Evolutionary conservation across 2,113 vertebrate genomes (phyloP), one percentile per base, ranked within the genome.

Genomic region (rabbit (Oryctolagus cuniculus)): DNA sequence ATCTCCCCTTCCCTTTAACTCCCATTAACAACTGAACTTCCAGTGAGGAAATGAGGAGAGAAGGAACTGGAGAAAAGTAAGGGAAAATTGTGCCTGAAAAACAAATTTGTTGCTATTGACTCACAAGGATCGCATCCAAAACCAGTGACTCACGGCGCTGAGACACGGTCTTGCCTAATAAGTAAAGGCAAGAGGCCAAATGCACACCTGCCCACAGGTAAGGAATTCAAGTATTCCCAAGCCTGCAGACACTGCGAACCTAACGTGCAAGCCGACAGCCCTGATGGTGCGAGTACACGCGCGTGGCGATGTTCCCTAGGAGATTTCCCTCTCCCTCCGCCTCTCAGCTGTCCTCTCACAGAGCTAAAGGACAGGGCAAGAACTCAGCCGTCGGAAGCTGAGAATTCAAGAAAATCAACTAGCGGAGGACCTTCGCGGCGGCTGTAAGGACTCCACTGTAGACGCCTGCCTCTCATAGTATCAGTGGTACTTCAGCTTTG

Each of bases 111-210:
- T 94, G 21, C 79, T 97, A 72, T 25, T 97, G 96, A 92, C 61
- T 93, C 93, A 95, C 90, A 96, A 93, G 19, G 81, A 38, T 25
- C 80, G 10, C 49, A 66, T 97, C 93, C 81, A 70, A 55, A 91
- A 86, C 87, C 10, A 73, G 93, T 95, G 92, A 96, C 85, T 98
- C 87, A 96, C 49, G 53, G 12, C 2, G 24, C 90, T 49, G 53
- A 98, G 74, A 80, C 27, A 51, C 0, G 0, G 49, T 64, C 94
- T 95, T 94, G 89, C 66, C 58, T 38, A 94, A 17, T 36, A 70
- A 93, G 36, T 61, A 90, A 88, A 96, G 82, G 69, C 96, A 97
- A 51, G 0, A 88, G 87, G 95, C 67, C 93, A 98, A 97, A 94
- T 51, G 7, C 81, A 98, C 16, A 69, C 82, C 72, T 98, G 94